Conservation (phyloP, 2,888 invertebrate species). For the Frankliniella intonsa region DNA sequence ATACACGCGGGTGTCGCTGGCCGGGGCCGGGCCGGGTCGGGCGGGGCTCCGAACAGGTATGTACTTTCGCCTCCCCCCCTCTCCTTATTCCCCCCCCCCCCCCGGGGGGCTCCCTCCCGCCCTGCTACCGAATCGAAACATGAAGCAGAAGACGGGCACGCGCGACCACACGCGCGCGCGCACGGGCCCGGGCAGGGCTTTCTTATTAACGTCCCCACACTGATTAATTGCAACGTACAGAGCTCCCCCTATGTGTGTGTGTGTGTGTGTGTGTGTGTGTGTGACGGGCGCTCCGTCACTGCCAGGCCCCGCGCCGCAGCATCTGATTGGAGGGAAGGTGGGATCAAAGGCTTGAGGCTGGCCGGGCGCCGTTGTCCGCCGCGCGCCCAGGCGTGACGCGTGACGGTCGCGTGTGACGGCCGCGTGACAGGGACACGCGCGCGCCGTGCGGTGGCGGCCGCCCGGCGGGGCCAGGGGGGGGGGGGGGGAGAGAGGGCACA, state of each 20-base stretch:
- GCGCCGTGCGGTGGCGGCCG: background rate
- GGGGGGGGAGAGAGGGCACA: background rate
- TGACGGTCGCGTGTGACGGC: background rate
- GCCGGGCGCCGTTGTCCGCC: background rate
- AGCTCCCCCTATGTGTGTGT: background rate
- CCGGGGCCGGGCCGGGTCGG: too few relatives aligned
- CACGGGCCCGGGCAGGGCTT: background rate
- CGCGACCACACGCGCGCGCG: background rate
- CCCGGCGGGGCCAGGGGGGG: background rate
- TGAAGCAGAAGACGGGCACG: background rate
- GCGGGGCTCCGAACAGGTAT: too few relatives aligned
- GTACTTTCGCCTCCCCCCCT: too few relatives aligned
- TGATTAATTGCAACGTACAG: constrained; percentile 20
- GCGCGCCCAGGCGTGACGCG: background rate
- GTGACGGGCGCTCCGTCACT: background rate
- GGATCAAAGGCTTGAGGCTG: constrained; percentile 14
- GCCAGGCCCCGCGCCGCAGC: background rate
- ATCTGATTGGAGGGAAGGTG: background rate
- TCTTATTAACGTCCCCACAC: constrained; percentile 18
- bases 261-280: background rate
- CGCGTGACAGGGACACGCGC: constrained; percentile 5
- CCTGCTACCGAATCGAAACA: background rate
- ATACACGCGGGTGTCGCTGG: too few relatives aligned
- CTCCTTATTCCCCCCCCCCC: background rate
- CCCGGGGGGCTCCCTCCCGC: background rate